Evolutionary conservation across 2,888 invertebrate species (phyloP), one percentile per base, ranked within the genome.

Genomic region (Eubasilissa splendida): DNA sequence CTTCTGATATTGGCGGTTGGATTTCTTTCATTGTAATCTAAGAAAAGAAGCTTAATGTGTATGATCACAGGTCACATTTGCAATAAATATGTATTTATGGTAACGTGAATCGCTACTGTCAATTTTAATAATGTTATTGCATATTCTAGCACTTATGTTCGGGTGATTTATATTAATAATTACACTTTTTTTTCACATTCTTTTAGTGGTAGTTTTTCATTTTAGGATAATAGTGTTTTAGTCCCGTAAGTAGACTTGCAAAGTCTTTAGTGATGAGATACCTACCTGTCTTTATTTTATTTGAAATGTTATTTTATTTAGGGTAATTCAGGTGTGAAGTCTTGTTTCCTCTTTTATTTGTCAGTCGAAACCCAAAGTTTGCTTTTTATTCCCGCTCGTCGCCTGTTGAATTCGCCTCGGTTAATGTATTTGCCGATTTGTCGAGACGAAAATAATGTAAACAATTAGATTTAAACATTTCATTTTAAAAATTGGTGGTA

Each of bases 201-300:
- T 68, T 68, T 68, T 68, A 68, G 68, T 10, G 14, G 50, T 68
- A 71, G 53, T 54, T 54, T 22, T 71, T 71, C 71, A 14, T 77
- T 60, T 70, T 77, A 77, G 53, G 53, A 71, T 53, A 60, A 22
- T 59, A 53, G 52, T 76, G 50, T 65, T 65, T 80, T 80, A 80
- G 68, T 80, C 77, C 59, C 22, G 71, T 66, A 80, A 73, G 65
- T 63, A 80, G 81, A 75, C 78, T 77, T 74, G 50, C 74, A 75
- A 81, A 77, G 81, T 81, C 78, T 78, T 77, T 74, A 74, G 81
- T 81, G 81, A 81, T 81, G 60, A 74, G 74, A 78, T 75, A 74
- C 78, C 81, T 78, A 81, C 81, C 81, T 81, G 81, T 81, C 75
- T 77, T 73, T 70, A 77, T 80, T 71, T 81, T 66, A 76, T 71